phyloP scores from a whole-genome alignment of 2,113 vertebrate genomes.

The Vidua chalybeata region DNA sequence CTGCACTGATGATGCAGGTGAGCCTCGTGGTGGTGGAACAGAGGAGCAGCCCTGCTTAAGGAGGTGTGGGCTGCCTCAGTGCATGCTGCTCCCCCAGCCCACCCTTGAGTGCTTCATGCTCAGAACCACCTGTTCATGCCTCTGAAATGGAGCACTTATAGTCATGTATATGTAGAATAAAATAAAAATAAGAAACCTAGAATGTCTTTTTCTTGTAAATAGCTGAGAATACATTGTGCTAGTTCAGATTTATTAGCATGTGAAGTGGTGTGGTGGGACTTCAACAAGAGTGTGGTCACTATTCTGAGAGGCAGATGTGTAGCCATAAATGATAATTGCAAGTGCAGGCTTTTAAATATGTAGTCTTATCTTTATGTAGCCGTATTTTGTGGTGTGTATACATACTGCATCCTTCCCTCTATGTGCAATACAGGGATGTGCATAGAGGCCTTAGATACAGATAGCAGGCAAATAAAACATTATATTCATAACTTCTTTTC shows the following conservation, averaged over 20 bases:
- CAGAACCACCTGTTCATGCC: neutral
- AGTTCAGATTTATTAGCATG: neutral
- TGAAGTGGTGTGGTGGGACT: neutral
- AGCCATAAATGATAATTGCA: neutral
- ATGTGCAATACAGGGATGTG: neutral
- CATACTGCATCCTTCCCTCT: neutral
- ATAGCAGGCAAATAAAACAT: neutral
- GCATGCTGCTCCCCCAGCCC: neutral
- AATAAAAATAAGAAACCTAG: neutral
- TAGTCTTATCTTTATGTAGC: neutral
- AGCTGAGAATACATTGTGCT: neutral
- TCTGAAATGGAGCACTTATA: neutral
- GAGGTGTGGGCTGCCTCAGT: neutral
- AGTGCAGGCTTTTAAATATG: neutral
- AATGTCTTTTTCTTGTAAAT: neutral
- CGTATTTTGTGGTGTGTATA: neutral
- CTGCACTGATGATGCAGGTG: neutral
- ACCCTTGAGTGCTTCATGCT: neutral
- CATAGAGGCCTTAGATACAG: neutral
- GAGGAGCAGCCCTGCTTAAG: neutral
- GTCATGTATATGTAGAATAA: fast-evolving
- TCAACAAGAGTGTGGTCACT: neutral
- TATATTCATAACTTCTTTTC: neutral
- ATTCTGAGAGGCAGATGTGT: neutral
- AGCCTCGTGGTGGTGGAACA: neutral